These are phyloP conservation scores for Ammospiza maritima DNA, from an alignment of 2,797 vertebrate species.

Conservation along the genomic window DNA sequence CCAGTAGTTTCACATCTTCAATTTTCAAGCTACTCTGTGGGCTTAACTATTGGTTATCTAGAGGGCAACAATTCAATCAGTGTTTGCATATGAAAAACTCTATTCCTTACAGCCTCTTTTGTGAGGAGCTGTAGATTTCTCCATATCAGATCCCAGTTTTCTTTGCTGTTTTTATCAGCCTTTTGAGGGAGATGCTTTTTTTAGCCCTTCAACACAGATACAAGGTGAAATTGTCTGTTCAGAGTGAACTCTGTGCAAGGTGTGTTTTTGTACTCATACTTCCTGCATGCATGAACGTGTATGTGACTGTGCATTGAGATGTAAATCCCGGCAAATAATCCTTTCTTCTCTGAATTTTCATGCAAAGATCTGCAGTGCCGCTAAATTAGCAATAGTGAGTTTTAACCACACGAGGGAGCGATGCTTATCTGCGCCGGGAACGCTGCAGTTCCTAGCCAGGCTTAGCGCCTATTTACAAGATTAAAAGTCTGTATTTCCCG, in stretches of 20 bases:
- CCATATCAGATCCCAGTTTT: neutral
- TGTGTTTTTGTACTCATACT: neutral
- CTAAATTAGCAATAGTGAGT: neutral
- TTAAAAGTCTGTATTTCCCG: neutral
- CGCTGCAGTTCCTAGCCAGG: neutral
- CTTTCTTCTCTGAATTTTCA: neutral
- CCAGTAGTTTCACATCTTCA: neutral
- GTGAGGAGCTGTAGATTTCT: neutral
- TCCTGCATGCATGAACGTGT: neutral
- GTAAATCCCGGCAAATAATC: neutral
- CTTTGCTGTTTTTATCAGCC: neutral
- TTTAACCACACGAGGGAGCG: conserved; percentile 56
- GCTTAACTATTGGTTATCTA: neutral
- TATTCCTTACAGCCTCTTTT: neutral
- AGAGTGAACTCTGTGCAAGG: neutral
- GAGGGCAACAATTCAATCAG: neutral
- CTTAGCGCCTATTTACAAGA: neutral
- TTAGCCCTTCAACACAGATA: neutral
- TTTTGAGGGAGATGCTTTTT: neutral
- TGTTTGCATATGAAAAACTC: neutral
- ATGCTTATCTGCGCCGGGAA: neutral
- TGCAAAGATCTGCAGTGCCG: neutral
- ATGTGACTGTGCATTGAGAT: neutral
- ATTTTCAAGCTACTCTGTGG: neutral
- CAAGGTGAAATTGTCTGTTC: neutral